A percentile compares a stretch with the other conserved stretches of the same genome.
These are phyloP conservation scores for Malurus cyaneus DNA, from an alignment of 2,113 vertebrate species.

Conservation along the genomic window DNA sequence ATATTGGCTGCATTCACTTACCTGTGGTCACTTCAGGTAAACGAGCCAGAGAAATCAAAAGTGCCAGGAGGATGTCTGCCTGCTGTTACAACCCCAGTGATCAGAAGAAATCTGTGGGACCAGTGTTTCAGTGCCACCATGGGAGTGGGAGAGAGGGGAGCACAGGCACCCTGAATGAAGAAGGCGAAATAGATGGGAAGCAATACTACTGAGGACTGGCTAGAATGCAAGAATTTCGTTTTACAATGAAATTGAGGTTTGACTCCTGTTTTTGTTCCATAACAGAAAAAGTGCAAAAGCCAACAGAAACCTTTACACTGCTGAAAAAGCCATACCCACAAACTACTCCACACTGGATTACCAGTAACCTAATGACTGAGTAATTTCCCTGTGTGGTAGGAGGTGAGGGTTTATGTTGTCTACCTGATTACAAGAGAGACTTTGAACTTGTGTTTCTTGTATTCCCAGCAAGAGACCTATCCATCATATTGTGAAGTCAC, in stretches of 20 bases:
- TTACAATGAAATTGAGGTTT: slow-evolving; percentile 5
- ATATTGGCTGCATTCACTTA: neutral
- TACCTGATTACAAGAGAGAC: neutral
- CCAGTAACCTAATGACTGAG: neutral
- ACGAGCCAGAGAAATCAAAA: neutral
- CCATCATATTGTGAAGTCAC: neutral
- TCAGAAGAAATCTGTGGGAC: neutral
- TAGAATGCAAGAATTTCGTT: neutral
- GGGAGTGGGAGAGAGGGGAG: neutral
- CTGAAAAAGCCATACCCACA: neutral
- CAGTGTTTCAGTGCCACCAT: neutral
- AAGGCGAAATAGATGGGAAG: neutral
- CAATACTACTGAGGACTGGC: neutral
- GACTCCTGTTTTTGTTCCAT: neutral
- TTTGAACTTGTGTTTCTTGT: neutral
- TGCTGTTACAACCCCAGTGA: neutral
- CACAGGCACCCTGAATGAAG: neutral
- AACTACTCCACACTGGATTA: neutral
- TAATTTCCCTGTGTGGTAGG: neutral
- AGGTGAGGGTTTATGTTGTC: neutral
- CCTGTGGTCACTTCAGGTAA: neutral
- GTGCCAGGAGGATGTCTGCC: neutral
- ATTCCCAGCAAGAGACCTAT: slow-evolving; percentile 12
- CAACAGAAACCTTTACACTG: neutral
- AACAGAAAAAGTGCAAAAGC: neutral